Percentiles rank a stretch among this genome's conserved stretches.
Evolutionary conservation across 2,888 invertebrate genomes (phyloP).

Genomic region (Xestia ashworthii): DNA sequence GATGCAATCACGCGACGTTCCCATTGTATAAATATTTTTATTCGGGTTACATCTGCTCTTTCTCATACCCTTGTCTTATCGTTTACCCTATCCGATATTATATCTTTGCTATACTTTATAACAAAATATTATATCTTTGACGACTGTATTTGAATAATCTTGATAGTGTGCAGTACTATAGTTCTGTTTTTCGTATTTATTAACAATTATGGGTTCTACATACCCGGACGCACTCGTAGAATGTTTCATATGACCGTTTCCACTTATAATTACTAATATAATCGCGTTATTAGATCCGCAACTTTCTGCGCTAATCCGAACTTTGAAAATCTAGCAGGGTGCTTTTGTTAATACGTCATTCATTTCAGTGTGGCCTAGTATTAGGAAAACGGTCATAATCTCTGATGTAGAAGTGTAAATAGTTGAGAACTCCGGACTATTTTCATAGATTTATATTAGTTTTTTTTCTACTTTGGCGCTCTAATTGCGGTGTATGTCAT

Average conservation of each 20-base stretch:
- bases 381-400: not conserved
- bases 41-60: conserved; percentile 72
- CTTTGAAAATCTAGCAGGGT: not conserved
- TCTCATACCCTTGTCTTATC: conserved; percentile 72
- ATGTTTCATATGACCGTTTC: not conserved
- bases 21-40: conserved; percentile 71
- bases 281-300: not conserved
- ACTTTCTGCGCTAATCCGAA: not conserved
- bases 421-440: not conserved
- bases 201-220: not conserved
- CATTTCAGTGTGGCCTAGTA: not conserved
- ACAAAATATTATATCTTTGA: conserved; percentile 9
- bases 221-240: not conserved
- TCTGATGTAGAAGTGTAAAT: not conserved
- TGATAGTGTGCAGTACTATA: not conserved
- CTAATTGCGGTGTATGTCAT: too few species aligned
- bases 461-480: too few species aligned
- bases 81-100: conserved; percentile 56
- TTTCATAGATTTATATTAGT: too few species aligned
- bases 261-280: not conserved
- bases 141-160: conserved; percentile 33
- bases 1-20: conserved; percentile 64
- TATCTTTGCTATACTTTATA: conserved; percentile 38
- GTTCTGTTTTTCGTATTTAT: not conserved
- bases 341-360: not conserved